Percentiles rank a stretch among this genome's conserved stretches.
Evolutionary conservation across 2,797 vertebrate species (phyloP).

Genomic region (Crenuchus spilurus): DNA sequence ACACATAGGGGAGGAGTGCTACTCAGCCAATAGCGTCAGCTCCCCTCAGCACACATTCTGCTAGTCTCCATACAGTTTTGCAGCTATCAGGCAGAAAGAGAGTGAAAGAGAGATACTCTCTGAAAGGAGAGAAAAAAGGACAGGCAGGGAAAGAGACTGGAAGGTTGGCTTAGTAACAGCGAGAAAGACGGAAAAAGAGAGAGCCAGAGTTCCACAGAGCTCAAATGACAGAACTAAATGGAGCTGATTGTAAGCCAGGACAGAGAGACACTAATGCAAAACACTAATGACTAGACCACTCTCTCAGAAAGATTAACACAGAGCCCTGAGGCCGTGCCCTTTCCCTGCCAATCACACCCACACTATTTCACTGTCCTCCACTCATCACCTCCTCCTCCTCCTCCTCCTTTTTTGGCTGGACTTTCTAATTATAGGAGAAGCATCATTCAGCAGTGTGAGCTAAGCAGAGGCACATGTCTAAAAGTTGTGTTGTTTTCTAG

Average conservation of each 20-base stretch:
- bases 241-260: not conserved
- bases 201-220: not conserved
- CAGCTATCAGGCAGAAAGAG: conserved; percentile 63
- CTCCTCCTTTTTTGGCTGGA: not conserved
- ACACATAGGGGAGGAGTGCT: conserved; percentile 78
- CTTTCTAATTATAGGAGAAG: conserved; percentile 27
- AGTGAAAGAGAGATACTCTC: conserved; percentile 53
- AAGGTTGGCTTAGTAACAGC: conserved; percentile 7
- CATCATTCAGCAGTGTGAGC: conserved; percentile 17
- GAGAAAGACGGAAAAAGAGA: not conserved
- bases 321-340: not conserved
- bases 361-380: not conserved
- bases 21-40: conserved; percentile 74
- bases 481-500: not conserved
- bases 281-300: not conserved
- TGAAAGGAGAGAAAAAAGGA: conserved; percentile 32
- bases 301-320: conserved; percentile 3
- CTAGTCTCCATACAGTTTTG: conserved; percentile 81
- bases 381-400: conserved; percentile 9
- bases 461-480: not conserved
- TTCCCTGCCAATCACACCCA: conserved; percentile 15
- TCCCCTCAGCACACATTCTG: conserved; percentile 58
- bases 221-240: conserved; percentile 14
- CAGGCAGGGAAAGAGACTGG: not conserved
- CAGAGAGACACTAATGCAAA: conserved; percentile 6